Percentiles rank a stretch among this genome's conserved stretches.
These are phyloP conservation scores for Parus major DNA, from an alignment of 2,113 vertebrate species.

Conservation along the genomic window DNA sequence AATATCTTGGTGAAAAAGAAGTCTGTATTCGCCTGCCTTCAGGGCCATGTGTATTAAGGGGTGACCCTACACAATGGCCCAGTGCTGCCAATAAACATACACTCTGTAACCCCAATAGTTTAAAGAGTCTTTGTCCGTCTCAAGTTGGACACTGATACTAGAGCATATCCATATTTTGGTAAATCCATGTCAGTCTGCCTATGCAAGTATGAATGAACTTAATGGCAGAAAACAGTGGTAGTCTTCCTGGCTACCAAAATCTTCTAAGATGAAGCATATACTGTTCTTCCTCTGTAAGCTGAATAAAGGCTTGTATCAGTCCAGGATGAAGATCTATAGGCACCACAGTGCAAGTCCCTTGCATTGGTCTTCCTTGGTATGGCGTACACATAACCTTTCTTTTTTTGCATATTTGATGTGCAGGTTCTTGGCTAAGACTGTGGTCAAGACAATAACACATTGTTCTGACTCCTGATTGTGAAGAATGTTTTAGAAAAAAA, in stretches of 20 bases:
- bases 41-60: too few relatives aligned
- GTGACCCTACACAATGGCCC: too few relatives aligned
- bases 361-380: neutral
- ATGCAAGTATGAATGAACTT: neutral
- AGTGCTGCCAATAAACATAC: too few relatives aligned
- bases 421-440: neutral
- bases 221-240: neutral
- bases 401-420: neutral
- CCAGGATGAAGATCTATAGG: neutral
- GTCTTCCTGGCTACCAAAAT: neutral
- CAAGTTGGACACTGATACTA: too few relatives aligned
- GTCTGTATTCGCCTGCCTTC: too few relatives aligned
- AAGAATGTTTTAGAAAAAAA: neutral
- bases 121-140: too few relatives aligned
- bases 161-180: too few relatives aligned
- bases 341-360: neutral
- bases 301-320: neutral
- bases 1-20: too few relatives aligned
- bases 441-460: neutral
- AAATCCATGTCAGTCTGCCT: neutral
- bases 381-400: neutral
- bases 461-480: neutral
- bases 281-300: neutral
- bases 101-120: too few relatives aligned
- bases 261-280: neutral